A percentile compares a stretch with the other conserved stretches of the same genome.
Conservation (phyloP, 2,113 vertebrate species). For the Corythoichthys intestinalis region DNA sequence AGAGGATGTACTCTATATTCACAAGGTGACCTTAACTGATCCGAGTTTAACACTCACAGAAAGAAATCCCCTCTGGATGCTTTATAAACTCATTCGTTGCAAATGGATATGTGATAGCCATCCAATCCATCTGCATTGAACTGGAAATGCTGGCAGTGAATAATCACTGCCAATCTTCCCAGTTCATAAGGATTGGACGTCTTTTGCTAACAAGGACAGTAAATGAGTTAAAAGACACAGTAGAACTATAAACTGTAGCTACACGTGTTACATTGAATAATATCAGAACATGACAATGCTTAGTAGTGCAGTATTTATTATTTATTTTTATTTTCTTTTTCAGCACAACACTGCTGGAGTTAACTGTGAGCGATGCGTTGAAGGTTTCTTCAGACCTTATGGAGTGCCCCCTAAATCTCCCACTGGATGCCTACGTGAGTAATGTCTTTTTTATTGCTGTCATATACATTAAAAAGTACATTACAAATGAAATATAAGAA, state of each 20-base stretch:
- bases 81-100: background rate
- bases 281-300: too few relatives aligned
- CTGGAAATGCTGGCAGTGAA: too few relatives aligned
- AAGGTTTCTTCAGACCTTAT: conserved; percentile 81
- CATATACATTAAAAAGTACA: background rate
- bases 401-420: conserved; percentile 71
- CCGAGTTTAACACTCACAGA: background rate
- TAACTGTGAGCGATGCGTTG: conserved; percentile 86
- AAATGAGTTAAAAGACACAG: too few relatives aligned
- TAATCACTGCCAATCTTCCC: too few relatives aligned
- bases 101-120: background rate
- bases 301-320: background rate
- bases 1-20: background rate
- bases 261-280: background rate
- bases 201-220: too few relatives aligned
- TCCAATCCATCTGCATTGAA: too few relatives aligned
- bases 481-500: too few relatives aligned
- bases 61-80: conserved; percentile 3
- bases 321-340: conserved; percentile 14
- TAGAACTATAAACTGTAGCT: background rate
- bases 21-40: background rate
- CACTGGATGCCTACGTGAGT: conserved; percentile 82
- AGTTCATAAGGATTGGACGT: too few relatives aligned
- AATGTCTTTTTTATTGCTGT: background rate
- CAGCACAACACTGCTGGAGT: conserved; percentile 91